Evolutionary conservation across 2,888 invertebrate genomes (phyloP), one percentile per base, ranked within the genome.

Genomic region (Gnatocerus cornutus): DNA sequence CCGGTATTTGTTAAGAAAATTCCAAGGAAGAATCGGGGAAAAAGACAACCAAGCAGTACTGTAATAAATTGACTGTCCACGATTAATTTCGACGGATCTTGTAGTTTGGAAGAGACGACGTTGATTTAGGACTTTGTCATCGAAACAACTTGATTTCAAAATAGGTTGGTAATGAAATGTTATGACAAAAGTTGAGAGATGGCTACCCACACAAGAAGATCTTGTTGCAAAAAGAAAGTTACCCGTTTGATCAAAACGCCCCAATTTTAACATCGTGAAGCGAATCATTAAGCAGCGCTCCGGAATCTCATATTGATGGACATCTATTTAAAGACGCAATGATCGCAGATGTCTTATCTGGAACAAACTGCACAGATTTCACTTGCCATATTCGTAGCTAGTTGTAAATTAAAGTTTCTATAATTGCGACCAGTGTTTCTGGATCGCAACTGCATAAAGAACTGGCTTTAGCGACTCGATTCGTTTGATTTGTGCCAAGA

Each of bases 331-430:
- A 29, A 50, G 56, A 29, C 16, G 45, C 29, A 39, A 65, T 65
- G 56, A 68, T 59, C 72, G 66, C 75, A 75, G 71, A 74, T 75
- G 75, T 75, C 74, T 33, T 73, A 73, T 73, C 71, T 75, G 43
- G 75, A 74, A 72, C 74, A 66, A 65, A 68, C 58, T 59, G 63
- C 66, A 63, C 29, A 72, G 73, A 74, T 75, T 75, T 74, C 74
- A 72, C 72, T 73, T 58, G 65, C 75, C 74, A 71, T 75, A 75
- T 75, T 71, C 63, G 73, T 71, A 70, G 16, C 65, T 37, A 55
- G 67, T 62, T 72, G 71, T 72, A 74, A 73, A 67, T 67, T 59
- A 65, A 56, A 46, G 33, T 12, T 37, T 50, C 52, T 30, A 52
- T 67, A 41, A 67, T 67, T 58, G 66, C 66, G 52, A 59, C 21